Base-by-base conservation (phyloP, 2,113 vertebrate genomes). In the Platichthys stellatus region DNA sequence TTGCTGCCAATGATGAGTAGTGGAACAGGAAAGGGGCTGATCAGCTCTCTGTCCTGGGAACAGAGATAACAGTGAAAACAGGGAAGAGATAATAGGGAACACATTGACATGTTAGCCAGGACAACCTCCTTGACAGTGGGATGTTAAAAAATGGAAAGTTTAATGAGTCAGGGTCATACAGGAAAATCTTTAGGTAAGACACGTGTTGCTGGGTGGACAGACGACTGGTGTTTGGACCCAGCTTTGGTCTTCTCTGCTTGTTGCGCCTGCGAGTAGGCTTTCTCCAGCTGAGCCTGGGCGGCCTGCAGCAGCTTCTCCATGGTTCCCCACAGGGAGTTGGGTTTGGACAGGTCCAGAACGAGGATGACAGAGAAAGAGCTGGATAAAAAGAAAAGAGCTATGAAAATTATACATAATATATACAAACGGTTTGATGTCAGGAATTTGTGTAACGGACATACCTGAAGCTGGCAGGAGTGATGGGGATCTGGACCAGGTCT, bases 1-100 rank as follows among this genome's bases (percentile, higher is more conserved):
- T 99, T 99, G 93, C 96, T 98, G 92, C 98, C 97, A 60, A 98
- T 95, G 77, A 99, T 95, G 70, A 98, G 92, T 87, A 99, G 90
- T 62, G 97, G 97, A 84, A 96, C 92, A 79, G 97, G 96, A 85
- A 98, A 99, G 51, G 97, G 96, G 76, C 95, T 96, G 84, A 97
- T 89, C 81, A 99, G 89, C 72, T 98, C 97, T 93, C 93, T 94
- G 92, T 99, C 97, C 98, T 99, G 87, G 93, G 62, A 76, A 91
- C 62, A 38, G 17, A 74, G 24, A 31, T 23, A 5, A 73, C 24
- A 70, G 28, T 78, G 51, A 61, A 23, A 3, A 20, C 26, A n/a
- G 23, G 31, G 31, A 31, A 31, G 31, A 31, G 31, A 31, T 6
- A 31, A 31, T 7, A 7, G 31, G 31, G 31, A 31, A 31, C 31